Evolutionary conservation across 2,113 vertebrate species (phyloP), one percentile per base, ranked within the genome.

Genomic region (Halcyon malimbica): DNA sequence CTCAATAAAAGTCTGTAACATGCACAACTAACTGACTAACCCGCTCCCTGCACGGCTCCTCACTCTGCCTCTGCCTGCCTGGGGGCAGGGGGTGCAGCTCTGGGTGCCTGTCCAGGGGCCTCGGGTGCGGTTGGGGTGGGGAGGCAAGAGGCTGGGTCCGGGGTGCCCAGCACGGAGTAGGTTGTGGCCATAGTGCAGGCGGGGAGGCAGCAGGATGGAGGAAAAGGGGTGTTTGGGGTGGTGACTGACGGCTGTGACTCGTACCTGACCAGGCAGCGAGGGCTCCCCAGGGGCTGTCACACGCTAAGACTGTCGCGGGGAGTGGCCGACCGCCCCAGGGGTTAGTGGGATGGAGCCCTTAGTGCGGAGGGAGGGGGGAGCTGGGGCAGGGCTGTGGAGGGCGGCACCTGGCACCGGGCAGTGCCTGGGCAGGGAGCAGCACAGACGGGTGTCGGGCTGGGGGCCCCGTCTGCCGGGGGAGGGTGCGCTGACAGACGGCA

Each of bases 31-130:
- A 94, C 92, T 11, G 75, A 91, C 87, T 90, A 91, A 95, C 92
- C 75, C 1, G 0, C 50, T 63, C 57, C 0, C 56, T 44, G 15
- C 1, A 1, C n/a, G 4, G 13, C 50, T 26, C 16, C 0, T 6
- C 19, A 3, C 37, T 13, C 4, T 4, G 9, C 6, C 13, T 44
- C 6, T 13, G 46, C 57, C 35, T 13, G 25, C 28, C 48, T 9
- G 8, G 51, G 51, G 51, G 19, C 46, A 46, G n/a, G 37, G 29
- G 17, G 7, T 3, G 14, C 44, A 24, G 42, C 51, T 37, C 42
- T 28, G 42, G 37, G 37, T 33, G 12, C 46, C 10, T 2, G 4
- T 9, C 57, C 51, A 0, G 0, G 23, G 6, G 2, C 1, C 51
- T 1, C 37, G 23, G 89, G 42, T 5, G 39, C 29, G 56, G 53